Percentiles rank a stretch among this genome's conserved stretches.
Conservation (phyloP, 2,888 invertebrate species). For the Stegophylla sp. region DNA sequence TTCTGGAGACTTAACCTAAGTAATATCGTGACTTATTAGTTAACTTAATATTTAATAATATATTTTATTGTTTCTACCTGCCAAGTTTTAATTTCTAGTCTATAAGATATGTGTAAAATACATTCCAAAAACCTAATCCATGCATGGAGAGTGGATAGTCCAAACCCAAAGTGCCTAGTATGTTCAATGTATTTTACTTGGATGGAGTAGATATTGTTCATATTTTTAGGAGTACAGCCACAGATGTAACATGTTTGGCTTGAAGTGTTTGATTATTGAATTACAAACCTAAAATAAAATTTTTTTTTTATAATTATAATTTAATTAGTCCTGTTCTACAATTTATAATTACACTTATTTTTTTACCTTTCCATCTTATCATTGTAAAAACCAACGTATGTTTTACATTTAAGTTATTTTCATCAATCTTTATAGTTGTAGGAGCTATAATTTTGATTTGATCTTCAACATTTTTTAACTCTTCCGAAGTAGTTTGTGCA, state of each 20-base stretch:
- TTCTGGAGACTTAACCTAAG: too few relatives aligned
- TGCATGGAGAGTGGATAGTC: slow-evolving; percentile 13
- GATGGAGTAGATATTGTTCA: slow-evolving; percentile 12
- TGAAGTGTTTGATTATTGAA: slow-evolving; percentile 6
- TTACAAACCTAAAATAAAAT: slow-evolving; percentile 3
- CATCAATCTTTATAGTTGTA: slow-evolving; percentile 19
- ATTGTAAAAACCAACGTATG: slow-evolving; percentile 26
- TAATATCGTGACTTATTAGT: too few relatives aligned
- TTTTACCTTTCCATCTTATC: slow-evolving; percentile 21
- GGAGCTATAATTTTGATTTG: slow-evolving; percentile 16
- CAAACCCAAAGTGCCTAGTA: slow-evolving; percentile 9
- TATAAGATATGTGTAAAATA: too few relatives aligned
- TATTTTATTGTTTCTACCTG: too few relatives aligned
- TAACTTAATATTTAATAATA: too few relatives aligned
- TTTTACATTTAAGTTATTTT: slow-evolving; percentile 10
- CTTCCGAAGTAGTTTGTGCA: slow-evolving; percentile 12
- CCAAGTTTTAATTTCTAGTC: too few relatives aligned
- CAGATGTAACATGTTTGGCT: slow-evolving; percentile 13
- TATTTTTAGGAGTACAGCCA: slow-evolving; percentile 14
- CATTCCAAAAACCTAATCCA: slow-evolving; percentile 4
- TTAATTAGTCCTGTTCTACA: too few relatives aligned
- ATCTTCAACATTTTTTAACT: slow-evolving; percentile 23
- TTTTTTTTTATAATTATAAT: background rate
- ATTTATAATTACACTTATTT: background rate
- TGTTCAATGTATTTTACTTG: slow-evolving; percentile 12